Evolutionary conservation across 2,888 invertebrate genomes (phyloP).

Genomic region (Sceliomorpha sp.): DNA sequence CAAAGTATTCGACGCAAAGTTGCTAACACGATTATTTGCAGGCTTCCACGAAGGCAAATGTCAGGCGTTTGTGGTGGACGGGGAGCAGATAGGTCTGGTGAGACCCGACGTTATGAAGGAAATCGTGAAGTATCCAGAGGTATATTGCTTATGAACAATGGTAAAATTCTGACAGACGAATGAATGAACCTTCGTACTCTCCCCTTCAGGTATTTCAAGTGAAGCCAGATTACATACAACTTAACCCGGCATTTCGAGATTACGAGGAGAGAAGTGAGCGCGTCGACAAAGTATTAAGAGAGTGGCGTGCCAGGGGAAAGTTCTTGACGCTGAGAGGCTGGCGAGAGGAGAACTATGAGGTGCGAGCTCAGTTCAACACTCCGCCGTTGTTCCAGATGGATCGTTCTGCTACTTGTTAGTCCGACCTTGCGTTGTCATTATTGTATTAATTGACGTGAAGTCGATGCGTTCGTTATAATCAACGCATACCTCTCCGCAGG

Average conservation of each 20-base stretch:
- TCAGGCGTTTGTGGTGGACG: slow-evolving; percentile 93
- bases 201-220: slow-evolving; percentile 90
- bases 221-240: slow-evolving; percentile 87
- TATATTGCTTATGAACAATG: slow-evolving; percentile 13
- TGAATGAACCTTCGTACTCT: too few relatives aligned
- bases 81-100: slow-evolving; percentile 93
- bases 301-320: slow-evolving; percentile 87
- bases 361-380: slow-evolving; percentile 87
- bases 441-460: too few relatives aligned
- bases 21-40: too few relatives aligned
- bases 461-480: too few relatives aligned
- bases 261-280: slow-evolving; percentile 90
- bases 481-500: slow-evolving; percentile 75
- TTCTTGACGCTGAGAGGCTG: slow-evolving; percentile 93
- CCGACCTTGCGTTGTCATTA: background rate
- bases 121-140: slow-evolving; percentile 86
- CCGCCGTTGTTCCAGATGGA: slow-evolving; percentile 89
- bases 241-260: slow-evolving; percentile 93
- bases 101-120: slow-evolving; percentile 91
- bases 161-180: too few relatives aligned
- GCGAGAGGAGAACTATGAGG: slow-evolving; percentile 97
- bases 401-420: slow-evolving; percentile 90
- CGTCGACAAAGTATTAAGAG: slow-evolving; percentile 89
- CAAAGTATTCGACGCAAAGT: too few relatives aligned
- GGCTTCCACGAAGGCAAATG: slow-evolving; percentile 89